Evolutionary conservation across 2,113 vertebrate species (phyloP), one percentile per base, ranked within the genome.

Genomic region (Panurus biarmicus): DNA sequence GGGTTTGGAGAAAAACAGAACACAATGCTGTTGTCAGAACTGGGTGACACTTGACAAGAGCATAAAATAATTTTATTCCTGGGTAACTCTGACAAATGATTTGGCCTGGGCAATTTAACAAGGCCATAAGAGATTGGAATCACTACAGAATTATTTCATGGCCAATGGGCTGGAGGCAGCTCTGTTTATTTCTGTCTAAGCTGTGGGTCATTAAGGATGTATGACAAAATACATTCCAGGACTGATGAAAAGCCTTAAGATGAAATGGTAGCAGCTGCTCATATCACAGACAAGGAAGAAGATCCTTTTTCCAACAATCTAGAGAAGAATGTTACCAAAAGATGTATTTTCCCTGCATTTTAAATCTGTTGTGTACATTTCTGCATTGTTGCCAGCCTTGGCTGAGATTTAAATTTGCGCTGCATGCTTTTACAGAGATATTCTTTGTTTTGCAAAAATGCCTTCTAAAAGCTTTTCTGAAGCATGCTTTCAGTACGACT

Each of bases 101-200:
- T 96, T 92, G 57, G 53, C 57, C 80, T 88, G 80, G 56, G 61
- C 86, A 94, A 95, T 93, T 96, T 80, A 96, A 92, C 90, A 94
- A 84, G 86, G 76, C 79, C 88, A 56, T 66, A 90, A 77, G 72
- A 93, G 76, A 88, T 36, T 93, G 76, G 64, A 95, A 90, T 90
- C 75, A 67, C 80, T 92, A 78, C 53, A 92, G 70, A 90, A 89
- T 72, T 53, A 87, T 96, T 90, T 96, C 89, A 93, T 61, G 86
- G 89, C 73, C 89, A 95, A 4, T 85, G 80, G 71, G 72, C 85
- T 94, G 86, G 51, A 94, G 77, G 48, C 69, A 81, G 57, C 65
- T 72, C 54, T 89, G 58, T 5, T 87, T 81, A 80, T 86, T 92
- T 86, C 71, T 82, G 42, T 62, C 53, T 88, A 77, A 95, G 73